Evolutionary conservation across 2,113 vertebrate species (phyloP).

Genomic region (Bufo gargarizans): DNA sequence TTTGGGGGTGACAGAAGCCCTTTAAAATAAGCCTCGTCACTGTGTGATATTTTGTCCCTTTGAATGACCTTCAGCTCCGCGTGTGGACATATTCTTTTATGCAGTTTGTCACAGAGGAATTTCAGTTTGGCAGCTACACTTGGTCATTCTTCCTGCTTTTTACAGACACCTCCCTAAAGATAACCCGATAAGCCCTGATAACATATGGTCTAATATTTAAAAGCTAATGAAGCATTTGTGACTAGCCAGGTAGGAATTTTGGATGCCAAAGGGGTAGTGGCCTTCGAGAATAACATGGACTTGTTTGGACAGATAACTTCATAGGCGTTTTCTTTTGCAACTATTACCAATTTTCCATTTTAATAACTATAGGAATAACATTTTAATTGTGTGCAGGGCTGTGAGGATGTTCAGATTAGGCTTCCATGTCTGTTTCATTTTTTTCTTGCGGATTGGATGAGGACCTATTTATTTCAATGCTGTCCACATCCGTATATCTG

Average conservation of each 20-base stretch:
- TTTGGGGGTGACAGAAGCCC: too few species aligned
- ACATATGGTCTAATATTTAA: not conserved
- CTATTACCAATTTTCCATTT: not conserved
- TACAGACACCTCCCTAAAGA: slow-evolving; percentile 1
- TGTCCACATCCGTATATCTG: too few species aligned
- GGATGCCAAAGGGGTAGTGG: not conserved
- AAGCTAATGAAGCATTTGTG: not conserved
- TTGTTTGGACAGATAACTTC: not conserved
- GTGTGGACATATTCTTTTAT: slow-evolving; percentile 5
- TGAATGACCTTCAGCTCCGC: not conserved
- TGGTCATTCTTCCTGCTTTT: not conserved
- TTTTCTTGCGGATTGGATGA: too few species aligned
- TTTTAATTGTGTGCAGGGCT: too few species aligned
- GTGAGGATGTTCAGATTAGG: too few species aligned
- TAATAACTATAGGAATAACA: too few species aligned
- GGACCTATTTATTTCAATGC: too few species aligned
- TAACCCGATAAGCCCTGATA: slow-evolving; percentile 16
- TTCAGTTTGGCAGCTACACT: slow-evolving; percentile 10
- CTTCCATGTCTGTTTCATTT: too few species aligned
- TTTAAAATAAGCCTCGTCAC: not conserved
- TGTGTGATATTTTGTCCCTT: not conserved
- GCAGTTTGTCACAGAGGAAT: slow-evolving; percentile 30
- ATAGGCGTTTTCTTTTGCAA: not conserved
- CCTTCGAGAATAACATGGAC: not conserved
- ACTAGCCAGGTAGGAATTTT: not conserved